Evolutionary conservation across 2,888 invertebrate species (phyloP).

Genomic region (Ethmia dodecea): DNA sequence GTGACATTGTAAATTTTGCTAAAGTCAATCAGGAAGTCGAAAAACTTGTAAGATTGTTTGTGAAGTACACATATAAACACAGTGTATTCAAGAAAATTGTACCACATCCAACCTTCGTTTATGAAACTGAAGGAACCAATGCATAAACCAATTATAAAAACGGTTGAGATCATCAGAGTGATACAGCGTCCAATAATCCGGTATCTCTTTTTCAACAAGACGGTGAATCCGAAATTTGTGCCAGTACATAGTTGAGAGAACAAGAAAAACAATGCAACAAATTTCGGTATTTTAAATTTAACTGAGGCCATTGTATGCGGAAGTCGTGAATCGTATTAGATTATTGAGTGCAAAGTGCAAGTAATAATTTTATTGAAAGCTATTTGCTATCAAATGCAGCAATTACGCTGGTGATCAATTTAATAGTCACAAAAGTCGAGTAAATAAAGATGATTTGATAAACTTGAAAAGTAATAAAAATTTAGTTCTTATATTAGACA

Average conservation of each 20-base stretch:
- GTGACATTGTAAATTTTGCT: too few relatives aligned
- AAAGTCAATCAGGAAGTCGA: constrained; percentile 3
- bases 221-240: constrained; percentile 2
- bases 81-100: constrained; percentile 4
- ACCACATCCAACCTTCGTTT: background rate
- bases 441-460: too few relatives aligned
- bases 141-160: background rate
- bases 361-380: too few relatives aligned
- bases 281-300: too few relatives aligned
- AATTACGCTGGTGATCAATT: too few relatives aligned
- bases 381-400: too few relatives aligned
- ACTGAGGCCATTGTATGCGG: too few relatives aligned
- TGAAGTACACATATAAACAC: constrained; percentile 1
- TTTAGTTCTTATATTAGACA: too few relatives aligned
- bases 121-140: background rate
- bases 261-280: background rate
- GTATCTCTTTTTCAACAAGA: background rate
- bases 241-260: constrained; percentile 3
- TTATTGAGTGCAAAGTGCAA: too few relatives aligned
- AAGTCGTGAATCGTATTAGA: too few relatives aligned
- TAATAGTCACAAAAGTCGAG: too few relatives aligned
- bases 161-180: background rate
- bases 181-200: background rate
- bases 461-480: too few relatives aligned
- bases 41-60: constrained; percentile 1